Conservation (phyloP, 2,888 invertebrate genomes). For the Parascotia fuliginaria region DNA sequence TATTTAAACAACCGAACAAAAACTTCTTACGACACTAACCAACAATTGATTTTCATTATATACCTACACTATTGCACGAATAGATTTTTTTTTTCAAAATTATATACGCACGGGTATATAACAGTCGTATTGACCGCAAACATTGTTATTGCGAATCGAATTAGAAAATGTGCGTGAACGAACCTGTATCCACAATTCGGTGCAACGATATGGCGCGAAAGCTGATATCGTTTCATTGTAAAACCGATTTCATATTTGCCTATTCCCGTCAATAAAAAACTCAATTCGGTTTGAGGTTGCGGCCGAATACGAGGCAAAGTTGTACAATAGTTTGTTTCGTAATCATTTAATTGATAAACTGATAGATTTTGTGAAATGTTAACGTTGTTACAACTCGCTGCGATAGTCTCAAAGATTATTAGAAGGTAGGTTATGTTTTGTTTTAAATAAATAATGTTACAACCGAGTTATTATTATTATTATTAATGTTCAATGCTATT, state of each 20-base stretch:
- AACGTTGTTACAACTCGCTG: not conserved
- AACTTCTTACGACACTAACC: slow-evolving; percentile 31
- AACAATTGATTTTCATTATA: slow-evolving; percentile 32
- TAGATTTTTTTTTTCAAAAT: slow-evolving; percentile 33
- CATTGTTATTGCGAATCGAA: slow-evolving; percentile 55
- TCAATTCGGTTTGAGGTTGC: slow-evolving; percentile 40
- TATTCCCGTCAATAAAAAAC: slow-evolving; percentile 45
- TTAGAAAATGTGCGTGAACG: slow-evolving; percentile 57
- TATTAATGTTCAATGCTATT: not conserved
- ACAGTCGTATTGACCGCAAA: slow-evolving; percentile 46
- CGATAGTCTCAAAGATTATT: no score
- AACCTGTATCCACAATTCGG: slow-evolving; percentile 9
- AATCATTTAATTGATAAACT: slow-evolving; percentile 25
- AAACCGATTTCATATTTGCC: slow-evolving; percentile 49
- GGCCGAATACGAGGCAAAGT: not conserved
- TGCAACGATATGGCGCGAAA: slow-evolving; percentile 40
- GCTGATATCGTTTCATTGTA: slow-evolving; percentile 51
- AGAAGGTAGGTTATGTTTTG: no score
- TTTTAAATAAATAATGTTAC: no score
- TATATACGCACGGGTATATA: slow-evolving; percentile 59
- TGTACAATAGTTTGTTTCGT: slow-evolving; percentile 10
- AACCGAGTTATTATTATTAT: not conserved
- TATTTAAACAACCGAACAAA: slow-evolving; percentile 37
- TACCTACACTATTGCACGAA: slow-evolving; percentile 39
- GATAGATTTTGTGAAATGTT: slow-evolving; percentile 5